A percentile compares a stretch with the other conserved stretches of the same genome.
Conservation (phyloP, 2,113 vertebrate species). For the Cavia aperea region DNA sequence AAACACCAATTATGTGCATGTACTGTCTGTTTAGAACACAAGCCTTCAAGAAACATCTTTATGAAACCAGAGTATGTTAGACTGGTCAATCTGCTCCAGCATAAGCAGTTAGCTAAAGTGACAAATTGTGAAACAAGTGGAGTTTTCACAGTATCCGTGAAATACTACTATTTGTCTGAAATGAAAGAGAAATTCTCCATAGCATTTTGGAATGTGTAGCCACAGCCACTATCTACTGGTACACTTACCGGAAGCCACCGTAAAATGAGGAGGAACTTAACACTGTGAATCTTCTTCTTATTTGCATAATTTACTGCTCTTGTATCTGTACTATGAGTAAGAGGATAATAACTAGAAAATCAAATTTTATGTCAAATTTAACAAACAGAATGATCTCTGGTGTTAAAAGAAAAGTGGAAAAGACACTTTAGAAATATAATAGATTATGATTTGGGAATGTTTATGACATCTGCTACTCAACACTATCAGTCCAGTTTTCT, state of each 20-base stretch:
- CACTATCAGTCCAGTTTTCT: constrained; percentile 22
- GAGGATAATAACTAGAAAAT: constrained; percentile 16
- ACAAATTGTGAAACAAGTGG: neutral
- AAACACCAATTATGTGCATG: neutral
- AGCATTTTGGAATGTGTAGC: neutral
- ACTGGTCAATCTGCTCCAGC: neutral
- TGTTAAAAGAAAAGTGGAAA: neutral
- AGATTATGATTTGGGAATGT: neutral
- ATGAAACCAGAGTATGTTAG: neutral
- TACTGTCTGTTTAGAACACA: neutral
- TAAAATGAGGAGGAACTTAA: constrained; percentile 7
- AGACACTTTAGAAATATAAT: neutral
- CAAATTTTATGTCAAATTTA: constrained; percentile 49
- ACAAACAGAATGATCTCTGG: neutral
- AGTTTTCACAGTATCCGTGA: constrained; percentile 7
- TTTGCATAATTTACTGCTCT: neutral
- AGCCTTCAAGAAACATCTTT: neutral
- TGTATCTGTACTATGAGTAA: neutral
- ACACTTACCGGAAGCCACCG: neutral
- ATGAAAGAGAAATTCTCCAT: neutral
- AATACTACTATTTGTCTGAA: neutral
- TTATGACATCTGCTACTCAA: neutral
- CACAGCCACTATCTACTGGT: neutral
- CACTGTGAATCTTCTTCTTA: neutral
- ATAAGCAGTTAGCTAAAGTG: neutral